Conservation (phyloP, 2,888 invertebrate species). For the Melinopterus prodromus region DNA sequence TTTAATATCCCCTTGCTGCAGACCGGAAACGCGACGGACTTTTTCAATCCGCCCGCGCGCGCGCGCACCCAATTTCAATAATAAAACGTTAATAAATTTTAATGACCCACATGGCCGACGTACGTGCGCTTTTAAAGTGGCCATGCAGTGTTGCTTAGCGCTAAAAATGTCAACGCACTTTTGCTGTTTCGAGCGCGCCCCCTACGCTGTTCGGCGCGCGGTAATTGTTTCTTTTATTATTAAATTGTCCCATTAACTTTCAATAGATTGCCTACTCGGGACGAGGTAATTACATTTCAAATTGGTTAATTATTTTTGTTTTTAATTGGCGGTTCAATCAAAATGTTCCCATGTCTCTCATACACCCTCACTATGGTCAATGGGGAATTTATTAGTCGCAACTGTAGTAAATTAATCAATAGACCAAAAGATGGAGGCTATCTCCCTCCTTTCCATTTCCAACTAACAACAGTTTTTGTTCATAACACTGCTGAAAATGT, state of each 20-base stretch:
- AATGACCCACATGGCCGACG: conserved; percentile 27
- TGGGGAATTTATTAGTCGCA: not conserved
- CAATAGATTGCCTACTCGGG: conserved; percentile 42
- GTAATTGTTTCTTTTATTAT: conserved; percentile 49
- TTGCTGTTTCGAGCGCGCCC: conserved; percentile 34
- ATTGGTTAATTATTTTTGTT: conserved; percentile 58
- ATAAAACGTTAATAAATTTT: conserved; percentile 36
- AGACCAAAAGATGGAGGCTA: too few relatives aligned
- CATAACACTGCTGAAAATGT: too few relatives aligned
- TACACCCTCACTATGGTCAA: not conserved
- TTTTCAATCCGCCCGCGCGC: conserved; percentile 13
- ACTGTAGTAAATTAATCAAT: too few relatives aligned
- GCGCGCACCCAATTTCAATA: conserved; percentile 24
- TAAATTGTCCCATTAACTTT: conserved; percentile 47
- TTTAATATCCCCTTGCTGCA: conserved; percentile 29
- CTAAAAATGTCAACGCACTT: conserved; percentile 38
- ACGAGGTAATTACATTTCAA: conserved; percentile 56
- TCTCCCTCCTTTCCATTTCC: too few relatives aligned
- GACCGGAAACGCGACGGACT: not conserved
- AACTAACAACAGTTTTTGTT: too few relatives aligned
- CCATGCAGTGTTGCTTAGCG: conserved; percentile 10
- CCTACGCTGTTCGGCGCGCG: conserved; percentile 27
- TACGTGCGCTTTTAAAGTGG: conserved; percentile 23
- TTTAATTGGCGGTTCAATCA: conserved; percentile 53
- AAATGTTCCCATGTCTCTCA: not conserved